A percentile compares a stretch with the other conserved stretches of the same genome.
phyloP scores from a whole-genome alignment of 2,113 vertebrate species.

The Diadophis punctatus region DNA sequence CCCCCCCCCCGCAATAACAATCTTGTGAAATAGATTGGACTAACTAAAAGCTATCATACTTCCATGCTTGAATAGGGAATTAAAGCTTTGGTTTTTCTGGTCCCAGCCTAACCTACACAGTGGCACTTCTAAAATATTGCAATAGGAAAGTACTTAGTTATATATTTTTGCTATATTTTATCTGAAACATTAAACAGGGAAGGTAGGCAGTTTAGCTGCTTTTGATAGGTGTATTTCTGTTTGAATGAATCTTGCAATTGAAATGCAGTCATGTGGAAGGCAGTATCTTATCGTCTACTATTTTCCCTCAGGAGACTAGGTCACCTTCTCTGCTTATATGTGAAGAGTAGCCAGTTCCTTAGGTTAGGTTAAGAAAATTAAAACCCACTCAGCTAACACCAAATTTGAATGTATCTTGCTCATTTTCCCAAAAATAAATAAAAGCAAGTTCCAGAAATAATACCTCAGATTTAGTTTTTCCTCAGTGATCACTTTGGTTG shows the following conservation, averaged over 20 bases:
- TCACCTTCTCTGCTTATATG: neutral
- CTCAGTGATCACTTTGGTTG: neutral
- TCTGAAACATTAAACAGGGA: neutral
- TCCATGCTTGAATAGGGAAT: neutral
- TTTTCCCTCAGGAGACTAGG: neutral
- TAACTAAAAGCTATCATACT: neutral
- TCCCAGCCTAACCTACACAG: neutral
- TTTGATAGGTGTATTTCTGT: slow-evolving; percentile 1
- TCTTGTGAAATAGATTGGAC: neutral
- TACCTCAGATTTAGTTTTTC: neutral
- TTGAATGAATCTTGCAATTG: slow-evolving; percentile 22
- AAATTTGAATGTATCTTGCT: slow-evolving; percentile 8
- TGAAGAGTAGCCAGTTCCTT: neutral
- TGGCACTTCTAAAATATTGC: neutral
- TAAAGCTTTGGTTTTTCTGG: neutral
- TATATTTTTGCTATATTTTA: neutral
- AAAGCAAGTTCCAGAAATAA: neutral
- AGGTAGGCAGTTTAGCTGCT: neutral
- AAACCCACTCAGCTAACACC: neutral
- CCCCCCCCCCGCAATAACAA: neutral
- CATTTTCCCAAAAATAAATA: neutral
- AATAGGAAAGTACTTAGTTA: neutral
- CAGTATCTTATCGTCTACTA: neutral
- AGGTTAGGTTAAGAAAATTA: neutral
- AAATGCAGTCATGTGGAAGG: slow-evolving; percentile 10